Base-by-base conservation (phyloP, 1,140 invertebrate species). In the Pararge aegeria region DNA sequence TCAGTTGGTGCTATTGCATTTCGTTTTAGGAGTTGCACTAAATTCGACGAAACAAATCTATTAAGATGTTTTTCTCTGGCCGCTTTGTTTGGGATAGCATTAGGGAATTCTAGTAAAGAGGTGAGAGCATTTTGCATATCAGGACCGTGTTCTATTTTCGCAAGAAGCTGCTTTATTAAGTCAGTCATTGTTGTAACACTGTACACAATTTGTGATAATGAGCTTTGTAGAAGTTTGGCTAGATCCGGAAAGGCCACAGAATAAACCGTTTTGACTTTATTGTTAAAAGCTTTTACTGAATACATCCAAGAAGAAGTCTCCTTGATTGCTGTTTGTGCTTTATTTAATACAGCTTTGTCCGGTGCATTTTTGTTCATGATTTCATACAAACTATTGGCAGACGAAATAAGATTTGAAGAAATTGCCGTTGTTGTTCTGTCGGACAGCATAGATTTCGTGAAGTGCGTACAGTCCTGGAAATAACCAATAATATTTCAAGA, bases 171-270 rank as follows among this genome's bases (percentile, higher is more conserved):
- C 64, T 69, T 78, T 15, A 75, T 70, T 34, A 80, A 78, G 57
- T 89, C 87, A 5, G 86, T 90, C 18, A 94, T 60, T 27, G 91
- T 73, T 15, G 84, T 86, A 20, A 93, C 74, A 9, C 93, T 93
- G 50, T 92, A 91, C 20, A 89, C 83, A 55, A 95, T 91, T 80
- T 95, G 92, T 1, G 90, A 89, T 5, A 94, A 53, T 0, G 92
- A 92, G 52, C 82, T 78, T 6, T 94, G 78, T 12, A 95, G 73
- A 1, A 94, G 93, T 37, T 92, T 85, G 0, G 93, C 90, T 13
- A 95, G 85, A 73, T 95, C 95, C 0, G 94, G 94, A 74, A 94
- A 95, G 12, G 89, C 91, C 5, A 89, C 73, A 1, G 91, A 80
- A 67, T 92, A 95, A 6, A 78, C 71, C n/a, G 64, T 72, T 20